phyloP scores from a whole-genome alignment of 2,113 vertebrate genomes.

The Elephas maximus region DNA sequence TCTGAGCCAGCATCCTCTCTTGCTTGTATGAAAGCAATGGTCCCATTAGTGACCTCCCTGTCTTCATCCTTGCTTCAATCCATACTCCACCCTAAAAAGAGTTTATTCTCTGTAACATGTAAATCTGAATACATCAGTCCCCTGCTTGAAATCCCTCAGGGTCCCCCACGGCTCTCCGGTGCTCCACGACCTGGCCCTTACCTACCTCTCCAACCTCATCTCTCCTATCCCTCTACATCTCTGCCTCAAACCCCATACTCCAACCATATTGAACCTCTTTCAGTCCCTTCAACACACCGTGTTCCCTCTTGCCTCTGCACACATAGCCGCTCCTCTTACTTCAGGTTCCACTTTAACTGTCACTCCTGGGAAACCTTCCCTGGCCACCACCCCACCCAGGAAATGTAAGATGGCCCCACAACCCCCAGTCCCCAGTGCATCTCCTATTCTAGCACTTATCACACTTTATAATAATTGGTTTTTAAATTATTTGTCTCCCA shows the following conservation, averaged over 20 bases:
- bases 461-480: neutral
- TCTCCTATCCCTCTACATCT: neutral
- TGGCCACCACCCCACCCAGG: neutral
- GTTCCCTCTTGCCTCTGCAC: neutral
- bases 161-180: neutral
- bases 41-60: neutral
- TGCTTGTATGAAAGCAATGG: fast-evolving
- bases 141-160: neutral
- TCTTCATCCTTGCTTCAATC: neutral
- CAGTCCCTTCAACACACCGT: neutral
- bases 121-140: neutral
- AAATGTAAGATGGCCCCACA: neutral
- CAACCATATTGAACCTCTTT: neutral
- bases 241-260: neutral
- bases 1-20: neutral
- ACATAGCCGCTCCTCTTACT: neutral
- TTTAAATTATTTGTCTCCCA: neutral
- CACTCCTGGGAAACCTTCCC: neutral
- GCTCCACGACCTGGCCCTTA: neutral
- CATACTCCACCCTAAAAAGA: no score
- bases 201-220: neutral
- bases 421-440: neutral
- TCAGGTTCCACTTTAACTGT: neutral
- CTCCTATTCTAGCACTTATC: neutral
- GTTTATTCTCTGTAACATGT: neutral